Base-by-base conservation (phyloP, 2,888 invertebrate species). In the Hypena proboscidalis region DNA sequence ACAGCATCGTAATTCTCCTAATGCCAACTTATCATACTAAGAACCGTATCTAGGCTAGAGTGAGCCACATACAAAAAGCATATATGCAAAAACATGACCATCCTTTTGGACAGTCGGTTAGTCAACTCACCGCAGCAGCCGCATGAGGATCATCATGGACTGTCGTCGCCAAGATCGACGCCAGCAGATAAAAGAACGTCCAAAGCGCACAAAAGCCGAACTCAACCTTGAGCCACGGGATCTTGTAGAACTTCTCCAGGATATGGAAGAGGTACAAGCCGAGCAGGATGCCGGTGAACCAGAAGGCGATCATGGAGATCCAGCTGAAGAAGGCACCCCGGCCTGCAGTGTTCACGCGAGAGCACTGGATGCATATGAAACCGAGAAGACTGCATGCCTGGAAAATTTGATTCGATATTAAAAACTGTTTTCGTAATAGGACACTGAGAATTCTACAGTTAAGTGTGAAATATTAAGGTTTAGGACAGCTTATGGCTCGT, bases 201-300 rank as follows among this genome's bases (percentile, higher is more conserved):
- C 96, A 96, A 4, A 95, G 51, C 4, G 92, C 92, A 74, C 95
- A 95, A 86, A 94, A 97, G 1, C 92, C 85, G 53, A 97, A 92
- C 90, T 97, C 97, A 54, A 96, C 93, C 83, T 94, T 95, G 45
- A 97, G 85, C 97, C 97, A 97, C 1, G 97, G 97, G 65, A 97
- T 94, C 83, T 93, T 94, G 78, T 94, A 95, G 75, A 95, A 94
- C 80, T 95, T 95, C 85, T 97, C 97, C 50, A 97, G 92, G 14
- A 97, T 92, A 77, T 97, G 97, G 84, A 97, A 96, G 50, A 97
- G 77, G 79, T 97, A 98, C 44, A 97, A 92, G 1, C 93, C 93
- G 8, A 97, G 91, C 35, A 97, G 85, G 54, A 96, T 94, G 21
- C 94, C 94, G 3, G 96, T 96, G 73, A 96, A 94, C 95, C 97